These are phyloP conservation scores for Lissocephala sabroskyi DNA, from an alignment of 2,888 invertebrate species.

Conservation along the genomic window DNA sequence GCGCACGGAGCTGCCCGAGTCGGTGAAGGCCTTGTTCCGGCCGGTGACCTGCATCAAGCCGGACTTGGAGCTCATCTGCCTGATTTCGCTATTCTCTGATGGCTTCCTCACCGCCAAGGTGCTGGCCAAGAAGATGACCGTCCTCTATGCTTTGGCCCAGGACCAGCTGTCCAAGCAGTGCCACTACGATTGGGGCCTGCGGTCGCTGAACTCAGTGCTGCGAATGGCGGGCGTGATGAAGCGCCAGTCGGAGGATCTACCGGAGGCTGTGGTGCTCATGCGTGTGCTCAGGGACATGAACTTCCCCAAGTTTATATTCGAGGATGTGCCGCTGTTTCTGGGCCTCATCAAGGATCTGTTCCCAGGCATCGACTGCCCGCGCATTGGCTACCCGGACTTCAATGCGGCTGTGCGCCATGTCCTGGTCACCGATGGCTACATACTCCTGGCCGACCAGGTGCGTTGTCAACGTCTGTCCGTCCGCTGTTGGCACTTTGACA, in stretches of 20 bases:
- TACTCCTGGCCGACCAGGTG: constrained; percentile 81
- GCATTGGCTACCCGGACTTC: constrained; percentile 90
- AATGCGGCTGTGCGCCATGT: constrained; percentile 83
- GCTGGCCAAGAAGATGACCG: constrained; percentile 95
- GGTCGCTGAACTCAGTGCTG: constrained; percentile 91
- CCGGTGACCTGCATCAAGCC: constrained; percentile 95
- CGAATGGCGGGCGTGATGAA: constrained; percentile 93
- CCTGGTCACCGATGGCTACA: constrained; percentile 79
- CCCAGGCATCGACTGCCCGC: constrained; percentile 91
- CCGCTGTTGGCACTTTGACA: constrained; percentile 66
- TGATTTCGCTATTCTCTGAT: constrained; percentile 92
- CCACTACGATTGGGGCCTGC: constrained; percentile 94
- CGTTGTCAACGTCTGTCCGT: no score
- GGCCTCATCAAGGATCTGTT: constrained; percentile 90
- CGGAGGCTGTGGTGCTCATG: constrained; percentile 92
- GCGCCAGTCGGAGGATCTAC: constrained; percentile 82
- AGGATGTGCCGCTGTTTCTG: constrained; percentile 91
- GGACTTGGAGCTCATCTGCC: constrained; percentile 92
- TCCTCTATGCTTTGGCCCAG: constrained; percentile 87
- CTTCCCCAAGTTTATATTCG: constrained; percentile 92
- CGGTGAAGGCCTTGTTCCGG: constrained; percentile 91
- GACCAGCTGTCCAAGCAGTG: constrained; percentile 93
- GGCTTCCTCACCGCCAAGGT: constrained; percentile 93
- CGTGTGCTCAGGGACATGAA: constrained; percentile 94
- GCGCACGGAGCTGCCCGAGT: constrained; percentile 92